A percentile compares a stretch with the other conserved stretches of the same genome.
These are phyloP conservation scores for Dasyprocta punctata DNA, from an alignment of 2,113 vertebrate genomes.

Conservation along the genomic window DNA sequence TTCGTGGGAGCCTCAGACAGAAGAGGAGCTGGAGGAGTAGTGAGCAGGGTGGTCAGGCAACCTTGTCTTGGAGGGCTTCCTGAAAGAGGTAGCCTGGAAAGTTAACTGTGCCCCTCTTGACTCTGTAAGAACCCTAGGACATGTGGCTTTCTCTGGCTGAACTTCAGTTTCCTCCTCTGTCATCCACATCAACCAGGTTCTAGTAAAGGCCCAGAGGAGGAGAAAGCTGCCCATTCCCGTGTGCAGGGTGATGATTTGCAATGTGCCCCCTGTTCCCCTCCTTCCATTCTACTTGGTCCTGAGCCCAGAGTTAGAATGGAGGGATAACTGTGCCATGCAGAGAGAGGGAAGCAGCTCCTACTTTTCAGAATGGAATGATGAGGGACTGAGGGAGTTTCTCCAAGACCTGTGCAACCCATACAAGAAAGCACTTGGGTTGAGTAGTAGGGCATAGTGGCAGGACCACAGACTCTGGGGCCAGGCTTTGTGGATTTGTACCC, in stretches of 20 bases:
- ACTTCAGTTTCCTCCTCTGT: not conserved
- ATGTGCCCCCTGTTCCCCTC: not conserved
- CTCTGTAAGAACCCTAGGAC: not conserved
- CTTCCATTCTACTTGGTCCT: no score
- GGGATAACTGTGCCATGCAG: not conserved
- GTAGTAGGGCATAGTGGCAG: fast-evolving
- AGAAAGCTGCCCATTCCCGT: not conserved
- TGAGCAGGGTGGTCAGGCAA: not conserved
- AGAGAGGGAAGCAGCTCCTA: not conserved
- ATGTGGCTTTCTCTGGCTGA: not conserved
- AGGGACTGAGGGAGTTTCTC: not conserved
- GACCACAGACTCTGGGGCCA: not conserved
- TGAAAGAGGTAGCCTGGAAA: not conserved
- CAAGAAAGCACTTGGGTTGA: not conserved
- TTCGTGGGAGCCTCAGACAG: not conserved
- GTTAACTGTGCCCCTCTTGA: not conserved
- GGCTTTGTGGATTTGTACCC: not conserved
- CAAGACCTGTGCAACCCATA: not conserved
- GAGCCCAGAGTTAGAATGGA: not conserved
- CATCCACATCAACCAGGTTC: no score
- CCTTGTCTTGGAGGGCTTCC: not conserved
- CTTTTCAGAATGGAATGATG: not conserved
- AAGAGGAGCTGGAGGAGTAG: no score
- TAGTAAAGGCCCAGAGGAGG: not conserved
- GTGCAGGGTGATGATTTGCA: fast-evolving